Percentiles rank a stretch among this genome's conserved stretches.
These are phyloP conservation scores for Ictalurus furcatus DNA, from an alignment of 2,113 vertebrate species.

Conservation along the genomic window DNA sequence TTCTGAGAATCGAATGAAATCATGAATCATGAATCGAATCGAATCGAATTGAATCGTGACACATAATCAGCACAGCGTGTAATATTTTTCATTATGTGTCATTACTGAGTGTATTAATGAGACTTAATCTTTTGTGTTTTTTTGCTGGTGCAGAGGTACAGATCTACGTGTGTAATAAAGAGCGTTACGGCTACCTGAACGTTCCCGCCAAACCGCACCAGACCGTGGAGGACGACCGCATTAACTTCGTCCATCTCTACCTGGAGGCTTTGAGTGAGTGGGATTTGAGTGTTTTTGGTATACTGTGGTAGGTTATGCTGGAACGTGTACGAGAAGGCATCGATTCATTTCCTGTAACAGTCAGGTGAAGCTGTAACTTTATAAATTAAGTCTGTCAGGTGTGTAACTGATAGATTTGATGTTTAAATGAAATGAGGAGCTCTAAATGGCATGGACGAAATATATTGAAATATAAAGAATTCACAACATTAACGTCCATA, in stretches of 20 bases:
- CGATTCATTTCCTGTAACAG: background rate
- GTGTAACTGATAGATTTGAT: background rate
- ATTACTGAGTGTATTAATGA: background rate
- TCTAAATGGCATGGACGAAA: background rate
- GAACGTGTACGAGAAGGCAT: background rate
- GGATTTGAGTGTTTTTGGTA: background rate
- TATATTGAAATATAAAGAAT: too few species aligned
- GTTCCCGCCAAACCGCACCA: slow-evolving; percentile 85
- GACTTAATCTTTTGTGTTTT: background rate
- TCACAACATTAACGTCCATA: too few species aligned
- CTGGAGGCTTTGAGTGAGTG: slow-evolving; percentile 87
- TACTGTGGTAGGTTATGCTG: background rate
- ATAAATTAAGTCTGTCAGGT: background rate
- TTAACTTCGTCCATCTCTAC: slow-evolving; percentile 89
- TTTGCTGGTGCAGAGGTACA: slow-evolving; percentile 72
- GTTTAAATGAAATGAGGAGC: background rate
- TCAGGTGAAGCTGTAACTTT: background rate
- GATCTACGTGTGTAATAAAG: slow-evolving; percentile 85
- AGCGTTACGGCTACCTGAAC: slow-evolving; percentile 88
- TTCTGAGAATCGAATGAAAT: background rate
- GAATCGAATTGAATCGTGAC: background rate
- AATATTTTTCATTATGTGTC: background rate
- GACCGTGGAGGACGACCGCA: slow-evolving; percentile 81
- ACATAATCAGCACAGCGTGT: background rate
- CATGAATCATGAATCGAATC: background rate